A percentile compares a stretch with the other conserved stretches of the same genome.
Evolutionary conservation across 2,113 vertebrate species (phyloP).

Genomic region (Pedionomus torquatus): DNA sequence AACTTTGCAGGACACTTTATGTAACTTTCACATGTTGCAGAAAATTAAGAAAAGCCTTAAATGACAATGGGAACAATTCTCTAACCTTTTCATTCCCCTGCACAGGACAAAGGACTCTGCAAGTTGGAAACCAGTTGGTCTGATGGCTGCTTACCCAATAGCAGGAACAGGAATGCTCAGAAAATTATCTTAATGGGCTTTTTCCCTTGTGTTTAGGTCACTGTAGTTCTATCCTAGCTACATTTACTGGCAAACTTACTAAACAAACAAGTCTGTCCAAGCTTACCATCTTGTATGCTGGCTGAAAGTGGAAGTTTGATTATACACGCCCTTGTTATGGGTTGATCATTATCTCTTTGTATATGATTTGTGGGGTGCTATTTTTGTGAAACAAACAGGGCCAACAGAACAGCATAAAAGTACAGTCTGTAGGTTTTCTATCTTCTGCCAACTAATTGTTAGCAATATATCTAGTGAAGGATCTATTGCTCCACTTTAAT

Average conservation of each 20-base stretch:
- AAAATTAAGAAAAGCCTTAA: constrained; percentile 2
- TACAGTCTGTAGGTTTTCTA: neutral
- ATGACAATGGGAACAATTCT: neutral
- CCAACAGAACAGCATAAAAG: neutral
- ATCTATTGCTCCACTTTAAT: neutral
- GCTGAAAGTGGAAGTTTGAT: constrained; percentile 43
- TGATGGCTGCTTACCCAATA: neutral
- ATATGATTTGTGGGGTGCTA: neutral
- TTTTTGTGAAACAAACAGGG: neutral
- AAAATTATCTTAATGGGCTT: constrained; percentile 31
- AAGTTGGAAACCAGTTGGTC: neutral
- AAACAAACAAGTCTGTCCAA: constrained; percentile 53
- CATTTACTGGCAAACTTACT: constrained; percentile 45
- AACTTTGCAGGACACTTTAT: neutral
- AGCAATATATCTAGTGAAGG: neutral
- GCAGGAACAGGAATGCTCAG: neutral
- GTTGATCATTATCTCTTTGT: constrained; percentile 22
- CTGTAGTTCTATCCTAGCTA: constrained; percentile 15
- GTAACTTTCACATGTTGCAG: neutral
- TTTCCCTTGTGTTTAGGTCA: neutral
- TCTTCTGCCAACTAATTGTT: constrained; percentile 2
- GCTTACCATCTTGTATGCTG: neutral
- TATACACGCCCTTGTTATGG: constrained; percentile 34
- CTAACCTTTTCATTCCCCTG: neutral
- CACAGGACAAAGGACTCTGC: neutral